phyloP scores from a whole-genome alignment of 2,113 vertebrate species.

The Silurus glanis region DNA sequence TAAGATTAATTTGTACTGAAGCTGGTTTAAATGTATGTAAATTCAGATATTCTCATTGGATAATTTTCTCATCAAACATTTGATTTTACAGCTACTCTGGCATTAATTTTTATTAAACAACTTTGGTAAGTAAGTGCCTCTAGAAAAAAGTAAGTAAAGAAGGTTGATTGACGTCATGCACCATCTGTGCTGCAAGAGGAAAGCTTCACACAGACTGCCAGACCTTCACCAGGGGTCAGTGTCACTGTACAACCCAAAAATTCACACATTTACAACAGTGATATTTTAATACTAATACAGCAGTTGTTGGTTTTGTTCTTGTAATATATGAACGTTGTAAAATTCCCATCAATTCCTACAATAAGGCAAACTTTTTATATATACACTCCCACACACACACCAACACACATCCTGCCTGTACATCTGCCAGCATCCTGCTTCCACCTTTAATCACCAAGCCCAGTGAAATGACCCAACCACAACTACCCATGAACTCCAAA shows the following conservation, averaged over 20 bases:
- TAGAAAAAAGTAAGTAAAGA: not conserved
- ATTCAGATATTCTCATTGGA: not conserved
- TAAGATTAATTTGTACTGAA: not conserved
- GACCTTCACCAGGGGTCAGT: constrained; percentile 49
- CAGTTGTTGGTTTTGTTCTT: not conserved
- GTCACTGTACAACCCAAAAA: constrained; percentile 15
- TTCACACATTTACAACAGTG: not conserved
- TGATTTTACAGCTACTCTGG: not conserved
- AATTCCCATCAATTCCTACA: not conserved
- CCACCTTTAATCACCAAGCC: constrained; percentile 23
- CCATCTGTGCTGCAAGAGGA: constrained; percentile 63
- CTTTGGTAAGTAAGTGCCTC: not conserved
- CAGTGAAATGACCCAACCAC: constrained; percentile 26
- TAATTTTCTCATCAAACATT: constrained; percentile 9
- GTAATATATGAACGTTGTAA: not conserved
- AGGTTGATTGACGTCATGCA: constrained; percentile 58
- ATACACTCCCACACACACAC: constrained; percentile 9
- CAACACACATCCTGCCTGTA: constrained; percentile 41
- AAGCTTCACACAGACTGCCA: constrained; percentile 40
- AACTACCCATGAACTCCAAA: constrained; percentile 36
- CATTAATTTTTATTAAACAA: not conserved
- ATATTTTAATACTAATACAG: not conserved
- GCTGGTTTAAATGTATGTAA: not conserved
- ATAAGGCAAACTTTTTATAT: constrained; percentile 8
- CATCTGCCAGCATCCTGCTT: constrained; percentile 26